Conservation (phyloP, 2,113 vertebrate genomes). For the Halichoerus grypus region DNA sequence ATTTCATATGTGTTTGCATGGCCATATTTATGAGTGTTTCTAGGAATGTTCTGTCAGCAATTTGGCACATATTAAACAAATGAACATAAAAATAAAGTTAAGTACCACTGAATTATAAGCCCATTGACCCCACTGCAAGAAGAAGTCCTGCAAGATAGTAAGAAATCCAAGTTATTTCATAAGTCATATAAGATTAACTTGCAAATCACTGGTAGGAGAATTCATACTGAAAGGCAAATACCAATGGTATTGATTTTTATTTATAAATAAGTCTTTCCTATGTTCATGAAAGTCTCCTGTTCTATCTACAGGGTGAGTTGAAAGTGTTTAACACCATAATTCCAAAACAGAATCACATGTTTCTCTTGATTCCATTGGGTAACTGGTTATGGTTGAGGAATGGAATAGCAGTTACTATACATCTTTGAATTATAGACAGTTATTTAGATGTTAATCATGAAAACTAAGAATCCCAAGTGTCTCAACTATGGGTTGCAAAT, state of each 20-base stretch:
- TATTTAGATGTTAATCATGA: conserved; percentile 12
- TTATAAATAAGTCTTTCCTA: not conserved
- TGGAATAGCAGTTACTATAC: not conserved
- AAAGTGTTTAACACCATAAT: not conserved
- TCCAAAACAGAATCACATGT: not conserved
- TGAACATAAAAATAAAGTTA: not conserved
- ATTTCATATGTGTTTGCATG: not conserved
- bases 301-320: not conserved
- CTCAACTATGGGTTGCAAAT: not conserved
- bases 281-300: not conserved
- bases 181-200: conserved; percentile 19
- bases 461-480: conserved; percentile 15
- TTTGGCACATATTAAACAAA: not conserved
- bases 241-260: not conserved
- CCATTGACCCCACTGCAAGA: not conserved
- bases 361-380: conserved; percentile 10
- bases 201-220: not conserved
- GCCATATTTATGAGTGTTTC: not conserved
- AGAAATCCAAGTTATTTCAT: conserved; percentile 31
- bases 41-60: not conserved
- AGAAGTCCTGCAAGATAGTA: not conserved
- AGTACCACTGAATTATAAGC: not conserved
- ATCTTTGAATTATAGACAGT: not conserved
- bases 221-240: conserved; percentile 4
- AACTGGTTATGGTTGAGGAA: not conserved